Conservation (phyloP, 1,140 invertebrate genomes). For the Drosophila jambulina region DNA sequence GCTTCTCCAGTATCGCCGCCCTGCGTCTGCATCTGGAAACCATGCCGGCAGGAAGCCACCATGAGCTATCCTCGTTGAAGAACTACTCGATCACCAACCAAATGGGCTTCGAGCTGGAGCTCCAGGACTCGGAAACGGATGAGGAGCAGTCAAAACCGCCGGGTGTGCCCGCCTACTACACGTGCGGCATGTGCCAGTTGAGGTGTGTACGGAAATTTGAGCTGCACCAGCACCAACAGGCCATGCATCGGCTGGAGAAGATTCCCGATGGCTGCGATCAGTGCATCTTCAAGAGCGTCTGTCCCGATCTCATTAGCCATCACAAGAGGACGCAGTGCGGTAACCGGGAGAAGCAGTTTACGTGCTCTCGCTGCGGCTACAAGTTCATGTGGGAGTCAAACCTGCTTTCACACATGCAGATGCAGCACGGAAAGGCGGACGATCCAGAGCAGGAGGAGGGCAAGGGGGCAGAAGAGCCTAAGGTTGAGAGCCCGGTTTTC, state of each 20-base stretch:
- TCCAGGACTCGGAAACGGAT: constrained; percentile 81
- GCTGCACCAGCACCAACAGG: constrained; percentile 73
- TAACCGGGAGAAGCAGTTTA: constrained; percentile 72
- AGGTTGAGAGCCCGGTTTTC: constrained; percentile 79
- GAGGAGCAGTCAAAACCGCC: constrained; percentile 46
- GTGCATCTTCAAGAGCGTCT: constrained; percentile 75
- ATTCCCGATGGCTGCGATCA: constrained; percentile 62
- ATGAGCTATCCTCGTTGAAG: constrained; percentile 39
- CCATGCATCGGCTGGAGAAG: constrained; percentile 71
- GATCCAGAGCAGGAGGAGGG: constrained; percentile 17
- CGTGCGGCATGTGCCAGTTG: constrained; percentile 86
- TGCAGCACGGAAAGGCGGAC: constrained; percentile 77
- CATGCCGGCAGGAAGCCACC: constrained; percentile 43
- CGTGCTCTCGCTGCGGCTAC: constrained; percentile 85
- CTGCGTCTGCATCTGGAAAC: constrained; percentile 58
- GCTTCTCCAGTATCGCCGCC: constrained; percentile 54
- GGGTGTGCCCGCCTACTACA: constrained; percentile 64
- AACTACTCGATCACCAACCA: constrained; percentile 82
- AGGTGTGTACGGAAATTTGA: constrained; percentile 82
- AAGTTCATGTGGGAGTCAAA: constrained; percentile 86
- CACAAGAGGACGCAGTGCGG: constrained; percentile 64
- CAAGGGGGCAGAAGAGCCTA: constrained; percentile 49
- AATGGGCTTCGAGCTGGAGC: constrained; percentile 68
- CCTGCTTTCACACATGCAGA: constrained; percentile 85
- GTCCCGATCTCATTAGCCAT: constrained; percentile 59